These are phyloP conservation scores for Hemistola chrysoprasaria DNA, from an alignment of 2,888 invertebrate species.

Conservation along the genomic window DNA sequence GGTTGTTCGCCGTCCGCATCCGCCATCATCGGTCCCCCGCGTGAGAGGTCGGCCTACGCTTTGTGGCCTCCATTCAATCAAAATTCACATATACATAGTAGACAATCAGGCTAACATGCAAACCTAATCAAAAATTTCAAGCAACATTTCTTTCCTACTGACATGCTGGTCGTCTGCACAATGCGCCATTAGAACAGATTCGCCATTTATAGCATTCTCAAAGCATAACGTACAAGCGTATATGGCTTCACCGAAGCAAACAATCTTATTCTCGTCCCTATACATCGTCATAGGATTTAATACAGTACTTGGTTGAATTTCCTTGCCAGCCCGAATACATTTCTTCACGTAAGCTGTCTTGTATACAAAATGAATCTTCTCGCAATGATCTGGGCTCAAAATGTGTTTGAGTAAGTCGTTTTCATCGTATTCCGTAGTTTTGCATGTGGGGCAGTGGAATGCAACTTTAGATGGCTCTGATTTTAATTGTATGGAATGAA, in stretches of 20 bases:
- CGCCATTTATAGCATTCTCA: slow-evolving; percentile 65
- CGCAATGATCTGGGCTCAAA: slow-evolving; percentile 60
- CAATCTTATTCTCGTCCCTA: slow-evolving; percentile 72
- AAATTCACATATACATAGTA: not conserved
- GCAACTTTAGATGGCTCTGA: slow-evolving; percentile 45
- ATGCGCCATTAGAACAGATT: slow-evolving; percentile 68
- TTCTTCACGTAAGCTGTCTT: slow-evolving; percentile 75
- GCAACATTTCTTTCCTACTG: slow-evolving; percentile 49
- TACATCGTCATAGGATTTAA: slow-evolving; percentile 75
- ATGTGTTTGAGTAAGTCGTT: slow-evolving; percentile 60
- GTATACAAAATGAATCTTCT: slow-evolving; percentile 70
- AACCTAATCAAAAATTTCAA: slow-evolving; percentile 47
- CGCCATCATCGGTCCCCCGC: too few species aligned
- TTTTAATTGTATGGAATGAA: slow-evolving; percentile 64
- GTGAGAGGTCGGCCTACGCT: too few species aligned
- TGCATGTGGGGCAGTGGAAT: slow-evolving; percentile 64
- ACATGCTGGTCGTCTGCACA: slow-evolving; percentile 55
- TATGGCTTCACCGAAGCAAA: slow-evolving; percentile 70
- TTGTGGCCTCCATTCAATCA: too few species aligned
- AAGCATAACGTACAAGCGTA: slow-evolving; percentile 73
- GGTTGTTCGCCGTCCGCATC: too few species aligned
- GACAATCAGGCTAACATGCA: not conserved
- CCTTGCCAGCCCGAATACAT: slow-evolving; percentile 60
- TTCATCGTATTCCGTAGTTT: slow-evolving; percentile 54
- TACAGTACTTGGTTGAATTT: slow-evolving; percentile 71